Evolutionary conservation across 1,140 invertebrate genomes (phyloP), one percentile per base, ranked within the genome.

Genomic region (Diploscapter pachys): DNA sequence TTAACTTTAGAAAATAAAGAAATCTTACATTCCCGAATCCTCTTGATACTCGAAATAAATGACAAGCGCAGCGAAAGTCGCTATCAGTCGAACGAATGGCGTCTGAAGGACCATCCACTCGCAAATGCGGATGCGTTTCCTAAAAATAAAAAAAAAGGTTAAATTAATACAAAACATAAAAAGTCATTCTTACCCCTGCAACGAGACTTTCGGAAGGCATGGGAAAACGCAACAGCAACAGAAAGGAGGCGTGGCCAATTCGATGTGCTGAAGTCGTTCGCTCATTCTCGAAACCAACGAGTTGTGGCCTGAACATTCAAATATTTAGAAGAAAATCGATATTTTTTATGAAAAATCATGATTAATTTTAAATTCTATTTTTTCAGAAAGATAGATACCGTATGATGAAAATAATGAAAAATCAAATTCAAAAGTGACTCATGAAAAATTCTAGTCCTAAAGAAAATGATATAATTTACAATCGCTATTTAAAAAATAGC

Each of bases 161-260:
- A 6, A 2, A 54, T 11, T 13, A 52, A 31, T 51, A 6, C 31
- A 1, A 6, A 8, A 13, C 31, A n/a, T n/a, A 31, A 31, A 31
- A 31, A 31, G 2, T 62, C 0, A 75, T 4, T 68, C 78, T 66
- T 52, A 83, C 81, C 69, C 56, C 76, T 83, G 80, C 49, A 84
- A 53, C 13, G 77, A 53, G n/a, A 82, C 69, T 59, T 83, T 76
- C 13, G 81, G 81, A 48, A 83, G 64, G 72, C 81, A 84, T 9
- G 83, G 83, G 71, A 84, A 83, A 53, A 84, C 62, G 63, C 81
- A 83, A 69, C 81, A 83, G 63, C 81, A 83, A 69, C 81, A 83
- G 71, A 83, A 83, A 11, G 81, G 81, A 52, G 81, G 81, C 48
- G 81, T 85, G 49, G 77, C 73, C 11, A 84, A 70, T 49, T 72